Evolutionary conservation across 30 jellyfish, hydroid and myxozoan genomes (phyloP).

Genomic region (Pseudorhiza aurosa): DNA sequence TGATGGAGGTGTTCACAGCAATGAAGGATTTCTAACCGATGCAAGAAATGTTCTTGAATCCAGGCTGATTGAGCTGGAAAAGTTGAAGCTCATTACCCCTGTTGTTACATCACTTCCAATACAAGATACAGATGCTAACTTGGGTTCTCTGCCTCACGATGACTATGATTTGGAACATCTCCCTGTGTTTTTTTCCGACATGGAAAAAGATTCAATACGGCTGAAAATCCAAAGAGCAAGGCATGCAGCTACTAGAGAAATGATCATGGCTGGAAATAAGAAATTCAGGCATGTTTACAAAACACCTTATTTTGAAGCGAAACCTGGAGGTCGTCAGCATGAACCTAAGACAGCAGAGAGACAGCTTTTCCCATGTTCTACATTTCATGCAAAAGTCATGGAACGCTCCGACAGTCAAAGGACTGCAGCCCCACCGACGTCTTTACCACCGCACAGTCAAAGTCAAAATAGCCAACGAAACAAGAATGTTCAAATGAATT

Average conservation of each 20-base stretch:
- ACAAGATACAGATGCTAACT: conserved; percentile 23
- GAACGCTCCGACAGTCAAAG: too few relatives aligned
- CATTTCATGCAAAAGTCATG: too few relatives aligned
- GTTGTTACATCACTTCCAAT: conserved; percentile 33
- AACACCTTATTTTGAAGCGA: conserved; percentile 27
- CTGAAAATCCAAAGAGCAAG: conserved; percentile 33
- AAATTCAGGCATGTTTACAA: conserved; percentile 21
- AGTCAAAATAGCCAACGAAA: too few relatives aligned
- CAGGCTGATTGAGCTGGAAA: conserved; percentile 45
- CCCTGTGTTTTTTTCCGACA: conserved; percentile 40
- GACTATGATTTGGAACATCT: conserved; percentile 21
- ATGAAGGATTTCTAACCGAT: conserved; percentile 7
- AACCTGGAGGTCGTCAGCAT: conserved; percentile 6
- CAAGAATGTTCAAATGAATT: too few relatives aligned
- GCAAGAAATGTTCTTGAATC: conserved; percentile 31
- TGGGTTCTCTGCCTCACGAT: conserved; percentile 39
- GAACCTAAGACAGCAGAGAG: too few relatives aligned
- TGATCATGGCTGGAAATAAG: conserved; percentile 46
- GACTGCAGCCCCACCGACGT: too few relatives aligned
- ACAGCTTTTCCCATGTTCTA: too few relatives aligned
- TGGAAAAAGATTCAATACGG: conserved; percentile 24
- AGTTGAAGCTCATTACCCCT: conserved; percentile 51
- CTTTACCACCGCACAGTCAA: background rate
- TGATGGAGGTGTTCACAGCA: background rate
- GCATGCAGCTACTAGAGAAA: conserved; percentile 30